Base-by-base conservation (phyloP, 1,140 invertebrate species). In the Drosophila repletoides region DNA sequence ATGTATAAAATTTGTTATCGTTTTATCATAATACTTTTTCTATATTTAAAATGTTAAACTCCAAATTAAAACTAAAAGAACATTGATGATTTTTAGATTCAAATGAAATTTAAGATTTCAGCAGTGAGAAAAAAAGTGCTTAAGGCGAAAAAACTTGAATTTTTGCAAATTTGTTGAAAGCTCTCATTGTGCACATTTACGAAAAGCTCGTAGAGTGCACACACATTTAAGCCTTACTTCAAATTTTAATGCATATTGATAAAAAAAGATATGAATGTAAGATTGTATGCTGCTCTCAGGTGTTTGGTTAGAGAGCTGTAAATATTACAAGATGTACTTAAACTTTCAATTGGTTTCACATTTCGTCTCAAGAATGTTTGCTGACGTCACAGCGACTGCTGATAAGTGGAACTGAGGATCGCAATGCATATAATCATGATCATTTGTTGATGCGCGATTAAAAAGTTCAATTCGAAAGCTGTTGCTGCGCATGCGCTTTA, bases 401-500 rank as follows among this genome's bases (percentile, higher is more conserved):
- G 26, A 6, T 36, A 29, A 26, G 10, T 40, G 24, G 29, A 38
- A 24, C 33, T 49, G 40, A 65, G 36, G 59, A 69, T 29, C 29
- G 38, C 9, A 46, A 38, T 67, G 33, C 69, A 48, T 33, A 36
- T 66, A 17, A 52, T 33, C 48, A 14, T 38, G 31, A 43, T 2
- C 5, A 21, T n/a, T n/a, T 5, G 48, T 15, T 19, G n/a, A 48
- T 17, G 26, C 31, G 24, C 3, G 46, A 29, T 55, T 29, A 58
- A 70, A 69, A 69, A 46, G 71, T 65, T 72, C 56, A 76, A 73
- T 81, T 83, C 59, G 77, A 83, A 83, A 81, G 77, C 66, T 46
- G 56, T 38, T 49, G 36, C 17, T 49, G 43, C 28, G 58, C 36
- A 49, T 65, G 52, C 21, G 72, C 51, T 76, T 72, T 64, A 76